A percentile compares a stretch with the other conserved stretches of the same genome.
Evolutionary conservation across 2,797 vertebrate genomes (phyloP).

Genomic region (Ctenopoma kingsleyae): DNA sequence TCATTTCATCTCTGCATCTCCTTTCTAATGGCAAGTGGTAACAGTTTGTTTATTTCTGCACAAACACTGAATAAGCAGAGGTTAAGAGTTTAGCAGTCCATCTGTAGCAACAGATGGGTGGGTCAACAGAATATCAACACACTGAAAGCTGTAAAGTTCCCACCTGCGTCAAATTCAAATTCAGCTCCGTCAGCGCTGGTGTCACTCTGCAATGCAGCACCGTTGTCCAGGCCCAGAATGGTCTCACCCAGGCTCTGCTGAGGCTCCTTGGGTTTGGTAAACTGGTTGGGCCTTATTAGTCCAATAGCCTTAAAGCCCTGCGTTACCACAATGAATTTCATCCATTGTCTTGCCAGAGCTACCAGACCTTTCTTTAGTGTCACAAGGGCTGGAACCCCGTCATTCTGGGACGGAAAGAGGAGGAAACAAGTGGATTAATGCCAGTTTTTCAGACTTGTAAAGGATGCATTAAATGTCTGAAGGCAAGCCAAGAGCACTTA

Average conservation of each 20-base stretch:
- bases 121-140: neutral
- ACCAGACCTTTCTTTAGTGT: conserved; percentile 98
- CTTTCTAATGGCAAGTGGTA: conserved; percentile 9
- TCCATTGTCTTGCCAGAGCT: conserved; percentile 98
- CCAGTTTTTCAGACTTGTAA: neutral
- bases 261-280: conserved; percentile 86
- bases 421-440: conserved; percentile 10
- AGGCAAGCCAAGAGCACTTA: conserved; percentile 2
- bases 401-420: conserved; percentile 84
- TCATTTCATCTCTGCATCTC: neutral
- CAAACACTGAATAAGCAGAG: conserved; percentile 28
- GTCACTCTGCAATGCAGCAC: conserved; percentile 93
- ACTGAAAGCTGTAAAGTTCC: conserved; percentile 35
- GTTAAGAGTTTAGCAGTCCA: conserved; percentile 25
- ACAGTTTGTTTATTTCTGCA: conserved; percentile 8
- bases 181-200: conserved; percentile 97
- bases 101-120: conserved; percentile 43
- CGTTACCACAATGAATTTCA: conserved; percentile 99
- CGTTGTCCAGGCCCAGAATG: conserved; percentile 87
- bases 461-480: conserved; percentile 9
- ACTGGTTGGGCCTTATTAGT: conserved; percentile 90
- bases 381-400: conserved; percentile 95
- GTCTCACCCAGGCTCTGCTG: conserved; percentile 79
- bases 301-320: conserved; percentile 97
- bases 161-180: conserved; percentile 98